Conservation (phyloP, 2,113 vertebrate genomes). For the Nematolebias whitei region DNA sequence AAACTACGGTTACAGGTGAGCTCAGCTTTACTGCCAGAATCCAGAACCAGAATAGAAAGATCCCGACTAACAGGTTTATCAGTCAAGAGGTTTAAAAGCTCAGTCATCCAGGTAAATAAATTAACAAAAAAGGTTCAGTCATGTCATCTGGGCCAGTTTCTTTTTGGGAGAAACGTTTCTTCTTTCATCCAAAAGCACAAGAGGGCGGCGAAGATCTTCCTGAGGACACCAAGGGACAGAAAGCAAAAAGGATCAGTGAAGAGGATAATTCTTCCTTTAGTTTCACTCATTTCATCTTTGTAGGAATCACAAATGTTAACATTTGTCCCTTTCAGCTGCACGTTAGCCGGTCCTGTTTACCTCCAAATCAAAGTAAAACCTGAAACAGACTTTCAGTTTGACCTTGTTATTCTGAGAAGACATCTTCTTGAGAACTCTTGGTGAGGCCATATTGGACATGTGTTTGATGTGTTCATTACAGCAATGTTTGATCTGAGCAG, state of each 20-base stretch:
- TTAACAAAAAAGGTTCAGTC: no score
- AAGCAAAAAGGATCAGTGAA: constrained; percentile 90
- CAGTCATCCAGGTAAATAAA: no score
- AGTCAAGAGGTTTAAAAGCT: no score
- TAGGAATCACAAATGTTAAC: background rate
- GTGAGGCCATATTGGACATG: constrained; percentile 81
- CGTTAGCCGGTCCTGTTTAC: constrained; percentile 32
- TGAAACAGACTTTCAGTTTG: constrained; percentile 35
- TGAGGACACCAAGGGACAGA: constrained; percentile 61
- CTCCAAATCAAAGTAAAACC: constrained; percentile 36
- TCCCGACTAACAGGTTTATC: no score
- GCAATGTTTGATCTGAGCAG: constrained; percentile 58
- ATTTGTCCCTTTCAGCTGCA: no score
- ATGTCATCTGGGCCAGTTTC: no score
- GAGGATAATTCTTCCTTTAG: background rate
- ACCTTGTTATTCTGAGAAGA: constrained; percentile 75
- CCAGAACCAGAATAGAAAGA: no score
- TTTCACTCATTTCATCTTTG: background rate
- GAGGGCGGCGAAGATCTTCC: constrained; percentile 42
- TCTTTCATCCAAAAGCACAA: no score
- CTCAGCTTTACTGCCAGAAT: no score
- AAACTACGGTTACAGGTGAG: no score
- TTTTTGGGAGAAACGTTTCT: no score
- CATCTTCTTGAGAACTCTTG: constrained; percentile 75
- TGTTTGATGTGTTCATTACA: constrained; percentile 64